Evolutionary conservation across 2,888 invertebrate species (phyloP), one percentile per base, ranked within the genome.

Genomic region (Polydrusus cervinus): DNA sequence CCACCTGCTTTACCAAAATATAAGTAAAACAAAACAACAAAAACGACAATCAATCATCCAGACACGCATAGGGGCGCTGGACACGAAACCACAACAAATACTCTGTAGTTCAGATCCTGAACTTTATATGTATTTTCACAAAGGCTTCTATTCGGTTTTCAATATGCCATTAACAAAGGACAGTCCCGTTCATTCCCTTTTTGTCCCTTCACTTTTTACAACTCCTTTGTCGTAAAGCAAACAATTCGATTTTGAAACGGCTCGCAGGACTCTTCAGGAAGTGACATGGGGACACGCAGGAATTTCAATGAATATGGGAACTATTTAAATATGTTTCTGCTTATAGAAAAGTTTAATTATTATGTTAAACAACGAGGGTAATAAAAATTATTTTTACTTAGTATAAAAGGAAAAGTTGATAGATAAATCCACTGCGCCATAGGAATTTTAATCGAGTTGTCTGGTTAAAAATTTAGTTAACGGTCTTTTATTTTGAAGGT

Each of bases 121-220:
- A 61, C 60, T 70, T 47, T 45, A 51, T 45, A 51, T 47, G 16
- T 18, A 38, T 16, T 16, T 34, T 18, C 49, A 61, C 70, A 70
- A 70, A 53, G 51, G 70, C 61, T n/a, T 62, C 30, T 40, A 60
- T 69, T 62, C 61, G 16, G 47, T 49, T 61, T 61, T 61, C 70
- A 61, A 68, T 61, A 70, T 51, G 40, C 49, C 70, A 61, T 61
- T 70, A 70, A 61, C 61, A 70, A 70, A 67, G 60, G 70, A 60
- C 16, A 61, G 70, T 34, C 61, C 70, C 61, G 61, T 61, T 61
- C 16, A 68, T 68, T 43, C 68, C 25, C 47, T 34, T 68, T 45
- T 68, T 40, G 70, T 61, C 70, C 70, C 61, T 61, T 60, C 60
- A 20, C 40, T 57, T 70, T 70, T 61, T 61, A 60, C 30, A 70